Evolutionary conservation across 1,140 invertebrate species (phyloP).

Genomic region (Saxidomus purpurata): DNA sequence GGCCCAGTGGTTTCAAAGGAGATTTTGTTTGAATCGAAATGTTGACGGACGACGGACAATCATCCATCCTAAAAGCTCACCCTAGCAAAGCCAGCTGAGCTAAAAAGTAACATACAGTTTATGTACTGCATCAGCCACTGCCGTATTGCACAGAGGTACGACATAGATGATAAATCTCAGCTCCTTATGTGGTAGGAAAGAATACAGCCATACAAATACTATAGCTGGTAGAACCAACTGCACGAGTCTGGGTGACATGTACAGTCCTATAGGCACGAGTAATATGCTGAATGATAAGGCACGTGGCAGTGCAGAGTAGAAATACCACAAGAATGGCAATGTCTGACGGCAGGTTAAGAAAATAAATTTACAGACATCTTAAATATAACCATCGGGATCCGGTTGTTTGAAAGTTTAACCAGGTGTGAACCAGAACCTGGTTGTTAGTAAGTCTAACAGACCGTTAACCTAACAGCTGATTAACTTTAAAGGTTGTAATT

Average conservation of each 20-base stretch:
- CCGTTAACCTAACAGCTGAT: too few relatives aligned
- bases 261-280: constrained; percentile 93
- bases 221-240: constrained; percentile 92
- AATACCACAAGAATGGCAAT: constrained; percentile 99
- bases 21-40: too few relatives aligned
- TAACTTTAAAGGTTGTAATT: too few relatives aligned
- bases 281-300: constrained; percentile 93
- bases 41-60: too few relatives aligned
- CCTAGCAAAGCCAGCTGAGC: too few relatives aligned
- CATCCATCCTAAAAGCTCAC: too few relatives aligned
- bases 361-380: not conserved
- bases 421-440: too few relatives aligned
- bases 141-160: constrained; percentile 97
- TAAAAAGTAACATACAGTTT: constrained; percentile 94
- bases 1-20: too few relatives aligned
- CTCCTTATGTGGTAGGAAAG: constrained; percentile 99
- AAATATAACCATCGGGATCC: too few relatives aligned
- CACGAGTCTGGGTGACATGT: constrained; percentile 91
- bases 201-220: constrained; percentile 96
- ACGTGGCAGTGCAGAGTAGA: constrained; percentile 98
- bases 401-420: too few relatives aligned
- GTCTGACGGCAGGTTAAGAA: constrained; percentile 89
- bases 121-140: constrained; percentile 94
- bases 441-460: too few relatives aligned
- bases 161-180: constrained; percentile 99